These are phyloP conservation scores for Meandrusa payeni DNA, from an alignment of 2,888 invertebrate species.

Conservation along the genomic window DNA sequence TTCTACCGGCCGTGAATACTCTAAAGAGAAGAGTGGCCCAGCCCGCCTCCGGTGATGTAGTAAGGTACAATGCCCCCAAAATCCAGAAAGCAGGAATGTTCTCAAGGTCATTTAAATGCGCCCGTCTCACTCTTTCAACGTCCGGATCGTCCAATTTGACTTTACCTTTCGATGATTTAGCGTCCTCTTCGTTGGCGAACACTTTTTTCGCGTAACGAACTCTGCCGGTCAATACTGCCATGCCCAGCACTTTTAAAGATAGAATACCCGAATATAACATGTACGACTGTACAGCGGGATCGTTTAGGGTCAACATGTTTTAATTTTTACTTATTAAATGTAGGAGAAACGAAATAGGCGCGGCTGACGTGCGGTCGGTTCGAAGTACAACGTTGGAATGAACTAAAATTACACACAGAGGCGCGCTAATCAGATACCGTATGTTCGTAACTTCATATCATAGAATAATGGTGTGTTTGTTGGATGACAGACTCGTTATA, in stretches of 20 bases:
- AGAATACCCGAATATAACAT: constrained; percentile 47
- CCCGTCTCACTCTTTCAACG: constrained; percentile 70
- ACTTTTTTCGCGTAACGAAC: constrained; percentile 46
- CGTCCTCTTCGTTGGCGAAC: constrained; percentile 59
- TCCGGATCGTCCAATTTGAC: constrained; percentile 57
- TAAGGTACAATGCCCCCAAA: constrained; percentile 72
- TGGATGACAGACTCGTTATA: too few relatives aligned
- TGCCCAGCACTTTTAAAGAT: constrained; percentile 46
- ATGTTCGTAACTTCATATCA: too few relatives aligned
- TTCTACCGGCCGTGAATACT: constrained; percentile 68
- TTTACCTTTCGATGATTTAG: constrained; percentile 38
- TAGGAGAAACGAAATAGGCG: neutral
- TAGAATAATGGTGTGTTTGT: too few relatives aligned
- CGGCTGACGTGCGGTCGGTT: constrained; percentile 12
- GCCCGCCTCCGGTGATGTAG: constrained; percentile 63
- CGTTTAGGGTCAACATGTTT: constrained; percentile 38
- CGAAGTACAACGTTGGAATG: constrained; percentile 6
- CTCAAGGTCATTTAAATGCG: constrained; percentile 86
- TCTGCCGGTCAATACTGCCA: constrained; percentile 43
- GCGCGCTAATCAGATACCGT: too few relatives aligned
- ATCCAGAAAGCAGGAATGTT: constrained; percentile 84
- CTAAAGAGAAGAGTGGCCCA: constrained; percentile 41
- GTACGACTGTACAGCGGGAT: constrained; percentile 46
- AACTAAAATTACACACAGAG: too few relatives aligned
- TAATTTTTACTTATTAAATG: constrained; percentile 13